Base-by-base conservation (phyloP, 2,113 vertebrate genomes). In the Rissa tridactyla region DNA sequence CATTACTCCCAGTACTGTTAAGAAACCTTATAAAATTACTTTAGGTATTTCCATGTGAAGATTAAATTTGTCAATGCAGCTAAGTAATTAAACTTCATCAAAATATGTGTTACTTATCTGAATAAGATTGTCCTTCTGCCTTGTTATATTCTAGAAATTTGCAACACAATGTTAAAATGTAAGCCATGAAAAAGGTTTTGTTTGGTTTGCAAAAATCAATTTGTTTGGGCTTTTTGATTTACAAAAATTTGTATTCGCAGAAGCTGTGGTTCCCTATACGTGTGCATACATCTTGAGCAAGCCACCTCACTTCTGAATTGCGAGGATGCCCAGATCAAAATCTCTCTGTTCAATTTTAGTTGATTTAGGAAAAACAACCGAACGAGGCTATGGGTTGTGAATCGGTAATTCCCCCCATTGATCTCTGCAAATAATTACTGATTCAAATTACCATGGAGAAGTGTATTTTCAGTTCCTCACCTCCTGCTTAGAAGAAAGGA, bases 401-500 rank as follows among this genome's bases (percentile, higher is more conserved):
- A 85, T 77, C 55, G 32, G 21, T 86, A 94, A 76, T 80, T 95
- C 58, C 19, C 94, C 42, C 55, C 75, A 82, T 46, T 85, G 85
- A 93, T 92, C 68, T 73, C 75, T 95, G 78, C 68, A 91, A 90
- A 91, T 87, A 94, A 95, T 94, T 88, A 86, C 86, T 82, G 73
- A 89, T 92, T 88, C 86, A 88, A 92, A 95, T 97, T 97, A 65
- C 81, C 84, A 82, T 51, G 52, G 75, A 78, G 84, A 93, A 97
- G 54, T 58, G 38, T 88, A 34, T 95, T 97, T 94, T 95, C 86
- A 66, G 66, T 76, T 90, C 71, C 70, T 95, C 92, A 92, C 89
- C 95, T 96, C 89, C 95, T 92, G 94, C 86, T 80, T 85, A 66
- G 94, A 95, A 95, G 51, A 97, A 95, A 97, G 62, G 86, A 87